These are phyloP conservation scores for Anguilla marmorata DNA, from an alignment of 2,797 vertebrate species.

Conservation along the genomic window DNA sequence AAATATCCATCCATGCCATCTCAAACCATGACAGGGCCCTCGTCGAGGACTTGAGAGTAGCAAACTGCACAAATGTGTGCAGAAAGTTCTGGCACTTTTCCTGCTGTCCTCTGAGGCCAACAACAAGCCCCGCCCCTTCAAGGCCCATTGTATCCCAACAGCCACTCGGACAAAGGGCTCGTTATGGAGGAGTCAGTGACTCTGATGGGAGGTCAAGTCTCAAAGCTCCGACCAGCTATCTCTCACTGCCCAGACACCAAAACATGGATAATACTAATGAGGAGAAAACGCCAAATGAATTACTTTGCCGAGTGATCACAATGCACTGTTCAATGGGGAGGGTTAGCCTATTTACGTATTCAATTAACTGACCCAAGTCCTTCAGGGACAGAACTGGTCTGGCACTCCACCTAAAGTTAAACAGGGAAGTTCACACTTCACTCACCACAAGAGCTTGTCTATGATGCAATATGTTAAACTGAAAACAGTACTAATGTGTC, in stretches of 20 bases:
- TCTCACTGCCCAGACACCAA: constrained; percentile 2
- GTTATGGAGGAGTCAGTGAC: constrained; percentile 5
- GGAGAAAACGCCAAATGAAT: not conserved
- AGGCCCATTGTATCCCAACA: constrained; percentile 11
- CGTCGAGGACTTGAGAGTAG: not conserved
- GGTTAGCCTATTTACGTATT: not conserved
- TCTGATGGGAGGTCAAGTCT: constrained; percentile 10
- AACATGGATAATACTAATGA: not conserved
- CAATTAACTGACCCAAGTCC: constrained; percentile 8
- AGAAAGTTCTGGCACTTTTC: constrained; percentile 13
- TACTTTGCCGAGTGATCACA: not conserved
- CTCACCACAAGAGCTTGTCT: not conserved
- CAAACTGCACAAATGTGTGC: not conserved
- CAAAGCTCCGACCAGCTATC: not conserved
- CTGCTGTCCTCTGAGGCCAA: constrained; percentile 7
- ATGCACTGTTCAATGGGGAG: not conserved
- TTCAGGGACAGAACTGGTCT: not conserved
- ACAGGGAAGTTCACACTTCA: not conserved
- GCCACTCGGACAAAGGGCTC: constrained; percentile 35
- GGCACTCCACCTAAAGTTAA: not conserved
- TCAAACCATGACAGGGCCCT: not conserved
- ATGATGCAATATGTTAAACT: not conserved
- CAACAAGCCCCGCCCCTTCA: not conserved
- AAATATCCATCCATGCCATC: not conserved
- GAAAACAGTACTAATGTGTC: not conserved